Conservation (phyloP, 37 sponge, comb jelly and placozoan species). For the Haliclona indistincta region DNA sequence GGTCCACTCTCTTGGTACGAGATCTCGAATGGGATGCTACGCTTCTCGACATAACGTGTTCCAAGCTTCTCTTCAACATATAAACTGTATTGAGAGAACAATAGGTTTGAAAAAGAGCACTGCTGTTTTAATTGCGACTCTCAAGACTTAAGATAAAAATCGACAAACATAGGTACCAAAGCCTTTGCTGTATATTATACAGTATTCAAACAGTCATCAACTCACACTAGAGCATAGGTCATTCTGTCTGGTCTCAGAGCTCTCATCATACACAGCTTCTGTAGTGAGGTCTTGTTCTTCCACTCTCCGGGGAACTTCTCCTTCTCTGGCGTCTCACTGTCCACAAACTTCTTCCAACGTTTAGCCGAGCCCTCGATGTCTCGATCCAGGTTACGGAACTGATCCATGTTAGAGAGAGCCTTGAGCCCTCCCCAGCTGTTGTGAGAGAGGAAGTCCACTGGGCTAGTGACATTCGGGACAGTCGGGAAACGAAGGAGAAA, state of each 20-base stretch:
- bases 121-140: too few relatives aligned
- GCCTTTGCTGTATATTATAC: not conserved
- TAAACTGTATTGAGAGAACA: conserved; percentile 45
- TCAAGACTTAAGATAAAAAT: too few relatives aligned
- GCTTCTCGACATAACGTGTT: conserved; percentile 82
- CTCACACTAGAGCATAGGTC: conserved; percentile 95
- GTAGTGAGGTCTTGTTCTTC: conserved; percentile 97
- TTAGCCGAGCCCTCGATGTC: conserved; percentile 99
- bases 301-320: conserved; percentile 99
- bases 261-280: conserved; percentile 98
- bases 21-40: conserved; percentile 86
- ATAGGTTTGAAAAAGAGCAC: too few relatives aligned
- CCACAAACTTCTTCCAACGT: conserved; percentile 99
- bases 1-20: conserved; percentile 98
- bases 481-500: conserved; percentile 94
- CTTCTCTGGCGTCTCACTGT: conserved; percentile 98
- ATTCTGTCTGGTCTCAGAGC: conserved; percentile 97
- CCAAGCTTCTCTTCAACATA: conserved; percentile 99
- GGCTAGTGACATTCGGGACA: conserved; percentile 88
- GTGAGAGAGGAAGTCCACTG: conserved; percentile 96
- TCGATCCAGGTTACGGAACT: conserved; percentile 95
- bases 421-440: conserved; percentile 96
- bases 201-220: not conserved
- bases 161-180: not conserved
- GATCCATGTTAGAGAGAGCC: conserved; percentile 95